Conservation (phyloP, 2,113 vertebrate genomes). For the Empidonax traillii region DNA sequence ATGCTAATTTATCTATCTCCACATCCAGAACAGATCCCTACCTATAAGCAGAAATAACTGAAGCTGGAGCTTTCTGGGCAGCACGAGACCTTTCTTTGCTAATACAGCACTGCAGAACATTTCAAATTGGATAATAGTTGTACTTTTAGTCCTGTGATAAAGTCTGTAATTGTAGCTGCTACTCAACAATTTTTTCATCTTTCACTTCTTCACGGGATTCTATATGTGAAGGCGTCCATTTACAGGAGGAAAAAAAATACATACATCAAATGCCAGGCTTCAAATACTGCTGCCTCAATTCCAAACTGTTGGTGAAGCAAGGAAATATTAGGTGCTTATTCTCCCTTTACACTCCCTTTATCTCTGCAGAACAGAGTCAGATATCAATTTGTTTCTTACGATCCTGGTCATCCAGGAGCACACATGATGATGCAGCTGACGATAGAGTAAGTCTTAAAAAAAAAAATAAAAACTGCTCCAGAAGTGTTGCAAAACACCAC, state of each 20-base stretch:
- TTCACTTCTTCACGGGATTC: not conserved
- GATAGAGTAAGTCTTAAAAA: not conserved
- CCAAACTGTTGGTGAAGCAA: not conserved
- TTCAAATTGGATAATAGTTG: not conserved
- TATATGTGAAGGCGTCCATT: not conserved
- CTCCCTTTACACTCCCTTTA: not conserved
- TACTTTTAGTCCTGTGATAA: not conserved
- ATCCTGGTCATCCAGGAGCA: not conserved
- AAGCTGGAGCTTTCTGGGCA: not conserved
- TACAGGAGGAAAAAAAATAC: not conserved
- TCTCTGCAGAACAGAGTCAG: not conserved
- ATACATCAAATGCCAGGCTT: not conserved
- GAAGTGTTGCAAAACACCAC: not conserved
- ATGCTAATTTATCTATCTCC: not conserved
- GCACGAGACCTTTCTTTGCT: not conserved
- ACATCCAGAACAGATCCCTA: not conserved
- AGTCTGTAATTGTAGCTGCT: not conserved
- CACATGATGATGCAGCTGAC: not conserved
- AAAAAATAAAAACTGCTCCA: not conserved
- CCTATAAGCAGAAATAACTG: not conserved
- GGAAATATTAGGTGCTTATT: not conserved
- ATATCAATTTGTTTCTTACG: not conserved
- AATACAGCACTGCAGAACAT: not conserved
- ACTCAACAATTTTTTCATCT: not conserved
- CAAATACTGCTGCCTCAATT: not conserved